Conservation (phyloP, 1,140 invertebrate genomes). For the Meteorus sp. region DNA sequence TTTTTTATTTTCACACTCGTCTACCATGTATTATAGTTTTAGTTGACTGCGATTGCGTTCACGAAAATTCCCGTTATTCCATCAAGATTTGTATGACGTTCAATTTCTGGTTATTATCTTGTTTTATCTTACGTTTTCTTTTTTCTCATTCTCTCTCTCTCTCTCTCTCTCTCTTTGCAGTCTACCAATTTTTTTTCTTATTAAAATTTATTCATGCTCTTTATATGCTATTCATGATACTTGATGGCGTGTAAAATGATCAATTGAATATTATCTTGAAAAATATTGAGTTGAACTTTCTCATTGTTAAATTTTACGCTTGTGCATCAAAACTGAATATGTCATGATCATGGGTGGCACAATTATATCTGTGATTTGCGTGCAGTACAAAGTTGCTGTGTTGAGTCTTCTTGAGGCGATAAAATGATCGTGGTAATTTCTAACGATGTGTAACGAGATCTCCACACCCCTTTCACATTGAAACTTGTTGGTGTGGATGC, state of each 20-base stretch:
- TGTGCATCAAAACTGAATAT: conserved; percentile 3
- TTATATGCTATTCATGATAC: background rate
- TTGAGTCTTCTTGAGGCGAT: conserved; percentile 7
- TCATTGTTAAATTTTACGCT: background rate
- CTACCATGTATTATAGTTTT: too few relatives aligned
- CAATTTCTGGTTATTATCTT: too few relatives aligned
- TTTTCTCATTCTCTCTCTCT: too few relatives aligned
- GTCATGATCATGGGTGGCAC: conserved; percentile 11
- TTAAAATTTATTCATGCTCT: background rate
- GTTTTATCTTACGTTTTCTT: too few relatives aligned
- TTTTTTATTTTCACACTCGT: background rate
- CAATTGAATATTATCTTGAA: background rate
- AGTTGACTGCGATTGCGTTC: background rate
- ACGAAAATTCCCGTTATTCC: background rate
- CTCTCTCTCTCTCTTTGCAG: background rate
- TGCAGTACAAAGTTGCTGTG: background rate
- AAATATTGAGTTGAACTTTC: background rate
- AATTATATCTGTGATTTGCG: conserved; percentile 19
- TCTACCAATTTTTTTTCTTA: background rate
- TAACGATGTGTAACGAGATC: conserved; percentile 16
- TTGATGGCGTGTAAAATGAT: background rate
- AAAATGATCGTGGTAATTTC: conserved; percentile 16
- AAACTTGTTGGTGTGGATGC: background rate
- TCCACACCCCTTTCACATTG: conserved; percentile 14
- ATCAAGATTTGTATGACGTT: too few relatives aligned